These are phyloP conservation scores for Gymnopithys bicolor DNA, from an alignment of 2,797 vertebrate genomes.

Conservation along the genomic window DNA sequence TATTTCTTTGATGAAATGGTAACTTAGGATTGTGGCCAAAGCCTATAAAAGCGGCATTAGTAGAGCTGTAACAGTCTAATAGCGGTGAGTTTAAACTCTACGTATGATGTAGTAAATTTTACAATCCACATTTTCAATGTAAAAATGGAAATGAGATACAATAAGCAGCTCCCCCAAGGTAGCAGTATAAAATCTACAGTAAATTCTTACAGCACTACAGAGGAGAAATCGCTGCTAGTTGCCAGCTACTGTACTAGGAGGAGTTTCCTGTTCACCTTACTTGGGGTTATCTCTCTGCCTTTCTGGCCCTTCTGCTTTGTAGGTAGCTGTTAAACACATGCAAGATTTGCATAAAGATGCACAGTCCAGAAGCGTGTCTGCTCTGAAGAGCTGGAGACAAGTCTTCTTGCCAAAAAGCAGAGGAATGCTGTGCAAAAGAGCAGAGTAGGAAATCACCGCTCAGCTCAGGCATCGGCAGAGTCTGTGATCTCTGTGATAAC, in stretches of 20 bases:
- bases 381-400: background rate
- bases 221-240: background rate
- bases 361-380: background rate
- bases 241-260: conserved; percentile 18
- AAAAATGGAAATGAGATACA: conserved; percentile 69
- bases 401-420: background rate
- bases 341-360: background rate
- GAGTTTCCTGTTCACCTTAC: background rate
- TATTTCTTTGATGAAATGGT: conserved; percentile 68
- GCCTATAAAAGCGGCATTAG: conserved; percentile 72
- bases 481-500: background rate
- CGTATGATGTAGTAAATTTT: conserved; percentile 61
- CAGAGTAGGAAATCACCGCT: background rate
- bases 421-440: background rate
- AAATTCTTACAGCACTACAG: conserved; percentile 36
- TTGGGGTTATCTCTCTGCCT: background rate
- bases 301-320: background rate
- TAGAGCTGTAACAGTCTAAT: conserved; percentile 70
- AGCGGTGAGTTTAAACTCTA: conserved; percentile 51
- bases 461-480: background rate
- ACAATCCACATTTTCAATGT: conserved; percentile 66
- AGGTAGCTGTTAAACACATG: background rate
- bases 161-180: conserved; percentile 50
- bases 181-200: conserved; percentile 49
- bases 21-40: conserved; percentile 66